These are phyloP conservation scores for Heliconius cydno DNA, from an alignment of 2,888 invertebrate species.

Conservation along the genomic window DNA sequence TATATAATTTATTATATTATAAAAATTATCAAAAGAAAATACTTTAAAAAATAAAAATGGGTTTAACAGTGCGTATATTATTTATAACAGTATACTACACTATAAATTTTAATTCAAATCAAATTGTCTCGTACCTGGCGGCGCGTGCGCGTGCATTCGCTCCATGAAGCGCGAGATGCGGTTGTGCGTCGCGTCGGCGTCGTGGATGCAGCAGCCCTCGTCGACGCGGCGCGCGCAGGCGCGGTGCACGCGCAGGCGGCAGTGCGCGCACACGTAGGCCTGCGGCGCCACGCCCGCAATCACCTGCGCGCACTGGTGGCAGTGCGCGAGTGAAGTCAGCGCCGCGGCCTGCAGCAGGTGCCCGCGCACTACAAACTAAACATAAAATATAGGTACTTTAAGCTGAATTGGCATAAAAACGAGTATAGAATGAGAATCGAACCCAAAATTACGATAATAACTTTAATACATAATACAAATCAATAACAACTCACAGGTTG, in stretches of 20 bases:
- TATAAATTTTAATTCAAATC: too few species aligned
- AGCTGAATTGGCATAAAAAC: too few species aligned
- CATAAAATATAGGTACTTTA: too few species aligned
- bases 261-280: slow-evolving; percentile 97
- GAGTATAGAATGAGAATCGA: background rate
- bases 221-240: slow-evolving; percentile 90
- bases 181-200: slow-evolving; percentile 81
- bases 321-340: slow-evolving; percentile 94
- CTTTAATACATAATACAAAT: background rate
- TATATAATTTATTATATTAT: too few species aligned
- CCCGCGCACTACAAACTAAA: slow-evolving; percentile 90
- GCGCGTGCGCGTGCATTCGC: slow-evolving; percentile 67
- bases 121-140: background rate
- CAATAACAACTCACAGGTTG: slow-evolving; percentile 66
- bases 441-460: background rate
- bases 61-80: too few species aligned
- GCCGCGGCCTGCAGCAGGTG: slow-evolving; percentile 95
- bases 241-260: slow-evolving; percentile 94
- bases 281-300: slow-evolving; percentile 98
- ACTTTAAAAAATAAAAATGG: too few species aligned
- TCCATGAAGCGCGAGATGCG: slow-evolving; percentile 90
- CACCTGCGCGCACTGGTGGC: slow-evolving; percentile 95
- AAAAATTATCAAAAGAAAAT: too few species aligned
- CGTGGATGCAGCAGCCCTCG: slow-evolving; percentile 89
- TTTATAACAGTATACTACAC: too few species aligned